Evolutionary conservation across 2,888 invertebrate genomes (phyloP).

Genomic region (Tortrix viridana): DNA sequence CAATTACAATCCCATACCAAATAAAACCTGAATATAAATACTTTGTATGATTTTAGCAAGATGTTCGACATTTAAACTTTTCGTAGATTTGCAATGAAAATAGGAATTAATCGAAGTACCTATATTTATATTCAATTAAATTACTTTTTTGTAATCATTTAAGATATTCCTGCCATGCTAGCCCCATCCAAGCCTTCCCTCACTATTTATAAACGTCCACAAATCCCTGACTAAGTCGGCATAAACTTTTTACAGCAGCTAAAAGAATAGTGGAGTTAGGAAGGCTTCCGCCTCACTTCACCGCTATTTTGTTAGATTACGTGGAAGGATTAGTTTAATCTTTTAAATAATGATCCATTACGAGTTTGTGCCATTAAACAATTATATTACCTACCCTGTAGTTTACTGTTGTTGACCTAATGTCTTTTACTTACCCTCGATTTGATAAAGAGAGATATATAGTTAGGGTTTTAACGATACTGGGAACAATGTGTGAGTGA

Average conservation of each 20-base stretch:
- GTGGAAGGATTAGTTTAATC: constrained; percentile 16
- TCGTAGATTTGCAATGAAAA: too few relatives aligned
- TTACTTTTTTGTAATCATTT: background rate
- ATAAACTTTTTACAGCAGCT: constrained; percentile 40
- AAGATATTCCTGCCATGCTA: constrained; percentile 14
- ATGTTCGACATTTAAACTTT: too few relatives aligned
- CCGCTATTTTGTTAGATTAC: constrained; percentile 28
- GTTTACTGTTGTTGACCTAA: too few relatives aligned
- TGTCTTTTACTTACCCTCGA: too few relatives aligned
- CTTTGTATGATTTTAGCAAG: too few relatives aligned
- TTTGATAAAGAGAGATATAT: too few relatives aligned
- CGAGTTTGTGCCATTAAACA: background rate
- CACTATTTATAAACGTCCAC: constrained; percentile 39
- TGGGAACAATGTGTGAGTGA: too few relatives aligned
- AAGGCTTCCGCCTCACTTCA: constrained; percentile 12
- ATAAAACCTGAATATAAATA: too few relatives aligned
- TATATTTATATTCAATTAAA: background rate
- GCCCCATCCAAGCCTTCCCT: constrained; percentile 13
- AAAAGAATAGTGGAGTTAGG: constrained; percentile 32
- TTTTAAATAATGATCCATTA: constrained; percentile 2
- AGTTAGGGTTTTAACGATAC: too few relatives aligned
- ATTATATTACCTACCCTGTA: too few relatives aligned
- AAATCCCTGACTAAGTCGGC: constrained; percentile 40
- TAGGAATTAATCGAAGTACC: too few relatives aligned
- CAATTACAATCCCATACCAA: too few relatives aligned